Evolutionary conservation across 1,140 invertebrate species (phyloP).

Genomic region (Hylaeus volcanicus): DNA sequence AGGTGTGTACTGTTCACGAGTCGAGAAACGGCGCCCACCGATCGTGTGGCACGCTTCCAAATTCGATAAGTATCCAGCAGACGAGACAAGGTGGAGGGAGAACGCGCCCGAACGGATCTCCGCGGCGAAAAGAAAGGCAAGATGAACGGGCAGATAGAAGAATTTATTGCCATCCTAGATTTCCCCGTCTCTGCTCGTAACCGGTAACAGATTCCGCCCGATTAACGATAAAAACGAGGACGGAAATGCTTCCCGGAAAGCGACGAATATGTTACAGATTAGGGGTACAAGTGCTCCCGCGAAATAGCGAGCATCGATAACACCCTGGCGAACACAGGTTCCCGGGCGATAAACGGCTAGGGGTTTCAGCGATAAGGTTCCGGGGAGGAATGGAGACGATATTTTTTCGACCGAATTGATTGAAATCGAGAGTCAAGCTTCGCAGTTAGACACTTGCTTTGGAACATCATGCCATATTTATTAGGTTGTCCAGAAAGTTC

Average conservation of each 20-base stretch:
- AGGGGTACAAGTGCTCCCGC: not conserved
- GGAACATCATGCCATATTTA: no score
- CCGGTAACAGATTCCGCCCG: conserved; percentile 37
- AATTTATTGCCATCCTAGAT: conserved; percentile 49
- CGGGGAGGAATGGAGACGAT: not conserved
- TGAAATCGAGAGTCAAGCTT: not conserved
- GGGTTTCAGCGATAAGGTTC: not conserved
- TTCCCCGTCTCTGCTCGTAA: no score
- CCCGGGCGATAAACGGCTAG: not conserved
- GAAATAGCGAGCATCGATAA: conserved; percentile 20
- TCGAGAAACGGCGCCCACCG: conserved; percentile 11
- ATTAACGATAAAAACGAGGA: conserved; percentile 28
- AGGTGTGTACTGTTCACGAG: conserved; percentile 36
- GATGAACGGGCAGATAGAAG: conserved; percentile 48
- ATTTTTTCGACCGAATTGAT: not conserved
- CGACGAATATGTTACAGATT: conserved; percentile 23
- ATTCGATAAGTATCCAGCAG: conserved; percentile 52
- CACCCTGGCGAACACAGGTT: not conserved
- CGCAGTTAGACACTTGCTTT: no score
- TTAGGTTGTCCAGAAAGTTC: no score
- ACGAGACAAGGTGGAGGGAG: not conserved
- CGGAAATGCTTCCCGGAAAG: not conserved
- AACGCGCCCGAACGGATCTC: not conserved
- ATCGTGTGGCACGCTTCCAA: conserved; percentile 52
- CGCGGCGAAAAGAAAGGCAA: conserved; percentile 35